Evolutionary conservation across 2,797 vertebrate genomes (phyloP).

Genomic region (Manis javanica): DNA sequence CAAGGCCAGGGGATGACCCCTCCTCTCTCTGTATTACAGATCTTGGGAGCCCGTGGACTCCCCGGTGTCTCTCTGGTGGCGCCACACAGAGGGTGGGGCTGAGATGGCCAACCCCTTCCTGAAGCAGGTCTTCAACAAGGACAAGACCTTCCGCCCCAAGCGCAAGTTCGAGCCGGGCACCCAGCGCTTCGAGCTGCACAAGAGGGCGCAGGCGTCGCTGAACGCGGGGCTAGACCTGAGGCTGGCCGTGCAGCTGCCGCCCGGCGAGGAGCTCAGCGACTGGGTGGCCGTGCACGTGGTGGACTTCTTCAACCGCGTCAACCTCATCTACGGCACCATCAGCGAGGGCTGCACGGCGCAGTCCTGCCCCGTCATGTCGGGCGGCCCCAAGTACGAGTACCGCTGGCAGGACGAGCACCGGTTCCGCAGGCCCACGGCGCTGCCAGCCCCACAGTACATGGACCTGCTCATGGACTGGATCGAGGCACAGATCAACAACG

Average conservation of each 20-base stretch:
- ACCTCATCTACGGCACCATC: slow-evolving; percentile 98
- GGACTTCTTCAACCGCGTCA: slow-evolving; percentile 98
- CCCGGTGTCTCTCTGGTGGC: neutral
- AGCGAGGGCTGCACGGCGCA: slow-evolving; percentile 95
- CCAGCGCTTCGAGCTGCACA: slow-evolving; percentile 96
- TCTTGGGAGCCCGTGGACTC: neutral
- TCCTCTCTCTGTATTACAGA: slow-evolving; percentile 70
- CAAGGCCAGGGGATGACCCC: neutral
- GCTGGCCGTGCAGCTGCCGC: slow-evolving; percentile 94
- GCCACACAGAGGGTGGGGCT: neutral
- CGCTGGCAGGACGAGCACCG: slow-evolving; percentile 96
- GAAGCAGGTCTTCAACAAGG: slow-evolving; percentile 98
- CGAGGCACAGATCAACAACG: slow-evolving; percentile 97
- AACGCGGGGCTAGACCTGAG: slow-evolving; percentile 96
- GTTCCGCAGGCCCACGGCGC: slow-evolving; percentile 94
- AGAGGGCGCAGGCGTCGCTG: slow-evolving; percentile 96
- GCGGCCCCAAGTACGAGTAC: slow-evolving; percentile 96
- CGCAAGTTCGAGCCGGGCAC: slow-evolving; percentile 98
- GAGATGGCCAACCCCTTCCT: slow-evolving; percentile 92
- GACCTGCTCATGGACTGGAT: slow-evolving; percentile 98
- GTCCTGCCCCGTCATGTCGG: slow-evolving; percentile 95
- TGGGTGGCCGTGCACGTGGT: slow-evolving; percentile 98
- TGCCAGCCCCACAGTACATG: slow-evolving; percentile 96
- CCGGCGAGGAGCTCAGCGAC: slow-evolving; percentile 94
- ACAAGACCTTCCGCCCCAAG: slow-evolving; percentile 98